phyloP scores from a whole-genome alignment of 2,113 vertebrate species.

The Axis porcinus region DNA sequence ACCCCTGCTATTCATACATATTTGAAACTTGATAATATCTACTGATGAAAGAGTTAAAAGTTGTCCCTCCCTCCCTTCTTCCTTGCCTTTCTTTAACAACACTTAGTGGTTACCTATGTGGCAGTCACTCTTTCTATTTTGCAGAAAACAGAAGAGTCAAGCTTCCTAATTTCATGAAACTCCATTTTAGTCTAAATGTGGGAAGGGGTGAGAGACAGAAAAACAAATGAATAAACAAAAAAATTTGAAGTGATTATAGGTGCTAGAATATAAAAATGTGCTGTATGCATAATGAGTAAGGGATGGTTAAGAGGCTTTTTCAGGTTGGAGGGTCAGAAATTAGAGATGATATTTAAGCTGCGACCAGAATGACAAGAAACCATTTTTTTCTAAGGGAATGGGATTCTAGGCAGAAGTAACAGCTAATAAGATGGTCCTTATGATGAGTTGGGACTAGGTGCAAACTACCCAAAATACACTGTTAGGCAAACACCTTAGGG shows the following conservation, averaged over 20 bases:
- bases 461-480: neutral
- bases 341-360: neutral
- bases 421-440: neutral
- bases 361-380: neutral
- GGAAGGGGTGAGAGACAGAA: neutral
- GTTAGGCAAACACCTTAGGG: neutral
- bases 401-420: neutral
- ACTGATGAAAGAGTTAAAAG: neutral
- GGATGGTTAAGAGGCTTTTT: neutral
- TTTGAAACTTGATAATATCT: slow-evolving; percentile 20
- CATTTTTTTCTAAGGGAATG: neutral
- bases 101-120: neutral
- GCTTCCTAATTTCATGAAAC: neutral
- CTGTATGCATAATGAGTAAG: neutral
- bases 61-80: neutral
- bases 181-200: neutral
- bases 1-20: neutral
- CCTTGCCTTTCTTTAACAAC: neutral
- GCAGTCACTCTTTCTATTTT: neutral
- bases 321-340: neutral
- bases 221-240: neutral
- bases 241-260: neutral
- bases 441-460: neutral
- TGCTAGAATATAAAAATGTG: neutral
- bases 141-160: neutral